Evolutionary conservation across 2,113 vertebrate genomes (phyloP).

Genomic region (Tympanuchus pallidicinctus): DNA sequence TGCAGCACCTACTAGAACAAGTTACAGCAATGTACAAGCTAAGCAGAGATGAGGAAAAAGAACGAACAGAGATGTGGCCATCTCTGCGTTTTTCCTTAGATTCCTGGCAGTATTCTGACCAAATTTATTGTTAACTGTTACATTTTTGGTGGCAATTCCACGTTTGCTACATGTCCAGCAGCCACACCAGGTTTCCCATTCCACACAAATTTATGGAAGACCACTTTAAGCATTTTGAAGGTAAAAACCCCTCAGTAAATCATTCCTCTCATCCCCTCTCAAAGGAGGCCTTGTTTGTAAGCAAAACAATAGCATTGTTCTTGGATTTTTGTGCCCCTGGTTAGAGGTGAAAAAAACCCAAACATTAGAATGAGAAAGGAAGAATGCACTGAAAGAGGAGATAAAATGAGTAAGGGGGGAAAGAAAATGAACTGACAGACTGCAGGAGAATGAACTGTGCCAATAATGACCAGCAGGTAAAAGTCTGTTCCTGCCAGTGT

Average conservation of each 20-base stretch:
- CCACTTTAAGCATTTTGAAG: not conserved
- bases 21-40: too few species aligned
- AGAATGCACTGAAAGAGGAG: not conserved
- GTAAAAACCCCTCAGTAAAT: not conserved
- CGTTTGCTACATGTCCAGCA: not conserved
- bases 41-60: too few species aligned
- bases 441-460: not conserved
- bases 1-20: too few species aligned
- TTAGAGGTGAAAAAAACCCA: not conserved
- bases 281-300: not conserved
- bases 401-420: not conserved
- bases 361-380: not conserved
- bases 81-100: not conserved
- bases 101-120: not conserved
- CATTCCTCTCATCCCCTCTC: not conserved
- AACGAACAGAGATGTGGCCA: not conserved
- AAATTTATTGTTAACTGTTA: not conserved
- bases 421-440: not conserved
- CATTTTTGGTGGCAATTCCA: not conserved
- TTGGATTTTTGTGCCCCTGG: not conserved
- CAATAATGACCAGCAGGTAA: slow-evolving; percentile 34
- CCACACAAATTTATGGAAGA: not conserved
- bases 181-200: not conserved
- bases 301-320: not conserved
- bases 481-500: slow-evolving; percentile 35